Evolutionary conservation across 2,113 vertebrate species (phyloP), one percentile per base, ranked within the genome.

Genomic region (Neolamprologus longior): DNA sequence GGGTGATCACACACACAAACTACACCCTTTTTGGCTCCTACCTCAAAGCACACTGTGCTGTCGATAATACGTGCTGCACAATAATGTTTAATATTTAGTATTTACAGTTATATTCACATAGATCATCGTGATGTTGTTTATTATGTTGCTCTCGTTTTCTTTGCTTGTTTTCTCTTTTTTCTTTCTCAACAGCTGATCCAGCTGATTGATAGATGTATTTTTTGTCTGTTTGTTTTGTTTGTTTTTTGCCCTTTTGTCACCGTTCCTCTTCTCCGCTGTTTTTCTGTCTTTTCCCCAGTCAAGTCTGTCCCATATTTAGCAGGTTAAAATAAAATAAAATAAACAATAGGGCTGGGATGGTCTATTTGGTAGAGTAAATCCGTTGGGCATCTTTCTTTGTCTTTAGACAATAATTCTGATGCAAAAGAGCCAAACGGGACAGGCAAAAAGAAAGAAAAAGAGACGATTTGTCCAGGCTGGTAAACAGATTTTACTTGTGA

Each of bases 371-470:
- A 53, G n/a, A 53, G 19, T 53, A 53, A 53, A 53, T 24, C 53
- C 0, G 10, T 24, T 54, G 53, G 2, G 10, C 6, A 2, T 2
- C 53, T 54, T 24, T 54, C n/a, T 54, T 54, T 0, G 0, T 0
- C n/a, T 54, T 24, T 24, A 54, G 53, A 54, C 53, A 24, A 54
- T 7, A 12, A 54, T 24, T 4, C 53, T 54, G 53, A 2, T 24
- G 53, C 53, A 12, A 54, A 54, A 54, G 53, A 54, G 0, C 1
- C 10, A 7, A 54, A 54, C 53, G 0, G n/a, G 53, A 4, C 4
- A 54, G n/a, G 0, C 1, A 1, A 2, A 1, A 21, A 24, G 24
- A 54, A 52, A 50, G 0, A 7, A 47, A 4, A 12, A 54, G n/a
- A 24, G 53, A 54, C 1, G 1, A 54, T 0, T 54, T 54, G 53